Conservation (phyloP, 2,888 invertebrate species). For the Apodemia zela region DNA sequence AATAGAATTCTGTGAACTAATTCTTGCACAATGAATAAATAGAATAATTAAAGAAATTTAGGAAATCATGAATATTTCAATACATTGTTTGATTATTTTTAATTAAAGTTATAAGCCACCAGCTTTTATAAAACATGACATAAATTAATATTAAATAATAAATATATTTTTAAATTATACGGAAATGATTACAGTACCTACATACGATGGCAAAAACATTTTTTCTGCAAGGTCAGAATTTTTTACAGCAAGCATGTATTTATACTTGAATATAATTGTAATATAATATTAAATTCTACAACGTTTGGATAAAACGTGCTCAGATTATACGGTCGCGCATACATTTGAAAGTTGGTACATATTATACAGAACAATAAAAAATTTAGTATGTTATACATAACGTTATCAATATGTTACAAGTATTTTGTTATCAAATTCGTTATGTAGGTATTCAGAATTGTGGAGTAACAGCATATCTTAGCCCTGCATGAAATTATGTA, state of each 20-base stretch:
- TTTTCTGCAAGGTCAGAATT: constrained; percentile 5
- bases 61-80: not conserved
- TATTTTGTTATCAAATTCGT: no score
- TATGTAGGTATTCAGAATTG: no score
- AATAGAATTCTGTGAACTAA: not conserved
- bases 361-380: no score
- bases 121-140: not conserved
- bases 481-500: no score
- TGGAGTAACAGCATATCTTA: no score
- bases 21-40: not conserved
- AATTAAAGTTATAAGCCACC: not conserved
- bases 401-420: no score
- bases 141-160: not conserved
- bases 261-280: not conserved
- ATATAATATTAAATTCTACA: not conserved
- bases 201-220: not conserved
- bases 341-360: no score
- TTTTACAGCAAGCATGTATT: not conserved
- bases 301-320: not conserved
- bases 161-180: not conserved
- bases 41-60: not conserved
- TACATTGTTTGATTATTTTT: not conserved
- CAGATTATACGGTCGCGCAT: not conserved
- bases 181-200: not conserved
- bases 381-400: no score